phyloP scores from a whole-genome alignment of 1,140 invertebrate species.

The Trichomalopsis sarcophagae region DNA sequence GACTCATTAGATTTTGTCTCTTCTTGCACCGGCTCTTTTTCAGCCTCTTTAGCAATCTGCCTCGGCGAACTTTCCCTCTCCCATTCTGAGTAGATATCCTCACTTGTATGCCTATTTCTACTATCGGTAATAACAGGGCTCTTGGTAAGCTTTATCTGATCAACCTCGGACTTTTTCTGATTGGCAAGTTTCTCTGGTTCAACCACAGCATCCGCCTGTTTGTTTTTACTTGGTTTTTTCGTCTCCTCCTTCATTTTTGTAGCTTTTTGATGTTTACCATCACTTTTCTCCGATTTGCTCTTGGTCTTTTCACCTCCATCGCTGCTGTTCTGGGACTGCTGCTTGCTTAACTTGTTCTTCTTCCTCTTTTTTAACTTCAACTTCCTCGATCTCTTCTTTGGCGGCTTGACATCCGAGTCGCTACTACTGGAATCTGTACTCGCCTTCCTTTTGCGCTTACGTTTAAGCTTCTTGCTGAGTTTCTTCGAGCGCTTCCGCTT shows the following conservation, averaged over 20 bases:
- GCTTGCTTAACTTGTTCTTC: slow-evolving; percentile 50
- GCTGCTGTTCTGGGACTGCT: not conserved
- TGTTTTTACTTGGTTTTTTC: slow-evolving; percentile 32
- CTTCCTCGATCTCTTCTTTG: slow-evolving; percentile 37
- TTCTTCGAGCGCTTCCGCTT: slow-evolving; percentile 59
- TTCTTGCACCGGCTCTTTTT: slow-evolving; percentile 22
- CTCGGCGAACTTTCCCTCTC: slow-evolving; percentile 42
- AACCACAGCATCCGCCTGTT: not conserved
- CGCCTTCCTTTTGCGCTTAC: slow-evolving; percentile 49
- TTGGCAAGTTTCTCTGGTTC: not conserved
- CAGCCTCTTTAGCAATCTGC: slow-evolving; percentile 45
- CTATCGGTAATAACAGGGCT: slow-evolving; percentile 15
- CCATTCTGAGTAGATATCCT: slow-evolving; percentile 35
- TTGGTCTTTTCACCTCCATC: slow-evolving; percentile 53
- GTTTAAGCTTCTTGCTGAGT: slow-evolving; percentile 51
- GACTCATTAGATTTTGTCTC: slow-evolving; percentile 16
- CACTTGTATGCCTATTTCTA: slow-evolving; percentile 9
- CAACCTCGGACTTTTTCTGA: not conserved
- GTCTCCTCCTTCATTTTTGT: slow-evolving; percentile 48
- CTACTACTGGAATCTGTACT: slow-evolving; percentile 65
- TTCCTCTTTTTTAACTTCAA: slow-evolving; percentile 55
- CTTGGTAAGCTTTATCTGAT: not conserved
- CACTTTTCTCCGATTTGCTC: slow-evolving; percentile 54
- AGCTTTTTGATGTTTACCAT: slow-evolving; percentile 44
- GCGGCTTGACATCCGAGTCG: slow-evolving; percentile 59